phyloP scores from a whole-genome alignment of 2,888 invertebrate genomes.

The Junonia oenone region DNA sequence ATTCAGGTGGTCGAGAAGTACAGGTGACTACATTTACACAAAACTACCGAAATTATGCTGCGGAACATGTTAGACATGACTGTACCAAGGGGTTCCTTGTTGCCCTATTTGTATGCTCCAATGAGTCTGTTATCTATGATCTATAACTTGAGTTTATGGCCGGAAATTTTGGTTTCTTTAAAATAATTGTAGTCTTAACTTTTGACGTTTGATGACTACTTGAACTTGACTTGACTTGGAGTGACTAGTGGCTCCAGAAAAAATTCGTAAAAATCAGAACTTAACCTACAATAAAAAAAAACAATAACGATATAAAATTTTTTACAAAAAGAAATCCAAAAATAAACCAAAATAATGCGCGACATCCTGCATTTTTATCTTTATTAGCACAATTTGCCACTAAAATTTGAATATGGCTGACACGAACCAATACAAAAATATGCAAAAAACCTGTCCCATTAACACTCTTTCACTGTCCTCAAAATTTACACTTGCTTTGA shows the following conservation, averaged over 20 bases:
- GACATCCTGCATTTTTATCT: neutral
- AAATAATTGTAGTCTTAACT: no score
- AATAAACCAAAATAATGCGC: neutral
- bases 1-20: slow-evolving; percentile 32
- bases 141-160: no score
- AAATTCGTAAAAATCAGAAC: no score
- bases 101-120: neutral
- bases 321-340: neutral
- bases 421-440: neutral
- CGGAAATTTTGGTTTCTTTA: no score
- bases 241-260: no score
- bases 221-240: no score
- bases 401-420: neutral
- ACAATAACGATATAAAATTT: neutral
- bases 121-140: no score
- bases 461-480: neutral
- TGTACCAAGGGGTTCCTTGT: neutral
- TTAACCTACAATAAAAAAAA: no score
- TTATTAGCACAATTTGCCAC: neutral
- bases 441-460: neutral
- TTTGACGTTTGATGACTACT: no score
- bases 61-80: neutral
- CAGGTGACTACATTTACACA: slow-evolving; percentile 23
- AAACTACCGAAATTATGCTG: neutral
- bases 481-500: neutral